These are phyloP conservation scores for Smutsia gigantea DNA, from an alignment of 2,797 vertebrate species.

Conservation along the genomic window DNA sequence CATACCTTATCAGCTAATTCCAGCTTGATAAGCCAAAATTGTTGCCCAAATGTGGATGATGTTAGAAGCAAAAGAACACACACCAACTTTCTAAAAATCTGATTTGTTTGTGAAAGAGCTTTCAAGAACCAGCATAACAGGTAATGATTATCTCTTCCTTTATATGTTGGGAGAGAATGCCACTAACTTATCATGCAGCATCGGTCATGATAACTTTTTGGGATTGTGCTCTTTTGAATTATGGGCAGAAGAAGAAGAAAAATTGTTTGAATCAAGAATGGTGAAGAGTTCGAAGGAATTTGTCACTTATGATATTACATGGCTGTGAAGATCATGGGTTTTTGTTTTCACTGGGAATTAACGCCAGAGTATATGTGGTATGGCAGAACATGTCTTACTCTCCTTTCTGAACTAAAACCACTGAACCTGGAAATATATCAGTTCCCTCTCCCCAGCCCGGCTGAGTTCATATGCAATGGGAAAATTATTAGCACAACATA, in stretches of 20 bases:
- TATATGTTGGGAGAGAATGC: conserved; percentile 31
- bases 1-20: conserved; percentile 44
- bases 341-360: conserved; percentile 60
- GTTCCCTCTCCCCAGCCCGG: conserved; percentile 52
- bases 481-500: conserved; percentile 81
- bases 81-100: conserved; percentile 16
- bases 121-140: conserved; percentile 49
- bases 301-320: conserved; percentile 58
- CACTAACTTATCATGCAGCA: conserved; percentile 39
- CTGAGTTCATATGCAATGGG: conserved; percentile 80
- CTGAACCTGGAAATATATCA: conserved; percentile 78
- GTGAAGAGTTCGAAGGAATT: conserved; percentile 53
- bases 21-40: conserved; percentile 66
- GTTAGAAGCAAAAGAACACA: conserved; percentile 29
- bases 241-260: conserved; percentile 39
- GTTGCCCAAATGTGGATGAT: conserved; percentile 75
- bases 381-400: conserved; percentile 23
- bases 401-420: conserved; percentile 68
- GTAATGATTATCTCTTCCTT: neutral
- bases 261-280: conserved; percentile 22
- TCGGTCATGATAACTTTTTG: conserved; percentile 48
- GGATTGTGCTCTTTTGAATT: conserved; percentile 63
- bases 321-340: conserved; percentile 3
- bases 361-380: neutral
- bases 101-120: conserved; percentile 60